Evolutionary conservation across 2,797 vertebrate genomes (phyloP).

Genomic region (Cyprinella venusta): DNA sequence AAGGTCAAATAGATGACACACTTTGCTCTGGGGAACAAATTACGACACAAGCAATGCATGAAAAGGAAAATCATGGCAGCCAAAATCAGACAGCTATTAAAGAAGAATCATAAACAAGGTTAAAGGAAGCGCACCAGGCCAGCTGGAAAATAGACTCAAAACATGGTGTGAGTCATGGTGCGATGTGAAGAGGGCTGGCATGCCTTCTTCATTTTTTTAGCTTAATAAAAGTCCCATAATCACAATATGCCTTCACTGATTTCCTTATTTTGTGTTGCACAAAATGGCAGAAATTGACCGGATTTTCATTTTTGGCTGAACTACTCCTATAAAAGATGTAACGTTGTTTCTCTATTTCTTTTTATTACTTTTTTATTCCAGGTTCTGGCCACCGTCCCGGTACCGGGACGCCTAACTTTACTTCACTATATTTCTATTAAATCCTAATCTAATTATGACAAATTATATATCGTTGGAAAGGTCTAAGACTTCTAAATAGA

Average conservation of each 20-base stretch:
- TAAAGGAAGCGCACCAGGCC: slow-evolving; percentile 12
- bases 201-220: background rate
- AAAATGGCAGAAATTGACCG: background rate
- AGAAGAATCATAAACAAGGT: slow-evolving; percentile 19
- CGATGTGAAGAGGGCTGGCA: slow-evolving; percentile 6
- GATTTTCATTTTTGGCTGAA: background rate
- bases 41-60: slow-evolving; percentile 5
- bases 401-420: no score
- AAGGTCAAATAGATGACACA: slow-evolving; percentile 13
- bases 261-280: background rate
- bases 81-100: slow-evolving; percentile 1
- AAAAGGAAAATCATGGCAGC: background rate
- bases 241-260: background rate
- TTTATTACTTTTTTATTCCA: background rate
- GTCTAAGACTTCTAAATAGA: no score
- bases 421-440: no score
- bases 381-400: background rate
- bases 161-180: background rate
- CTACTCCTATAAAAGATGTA: background rate
- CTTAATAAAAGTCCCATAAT: background rate
- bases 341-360: background rate
- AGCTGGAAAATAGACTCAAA: slow-evolving; percentile 4
- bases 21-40: background rate
- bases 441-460: no score
- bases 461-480: no score